Conservation (phyloP, 2,888 invertebrate genomes). For the Miltochrista miniata region DNA sequence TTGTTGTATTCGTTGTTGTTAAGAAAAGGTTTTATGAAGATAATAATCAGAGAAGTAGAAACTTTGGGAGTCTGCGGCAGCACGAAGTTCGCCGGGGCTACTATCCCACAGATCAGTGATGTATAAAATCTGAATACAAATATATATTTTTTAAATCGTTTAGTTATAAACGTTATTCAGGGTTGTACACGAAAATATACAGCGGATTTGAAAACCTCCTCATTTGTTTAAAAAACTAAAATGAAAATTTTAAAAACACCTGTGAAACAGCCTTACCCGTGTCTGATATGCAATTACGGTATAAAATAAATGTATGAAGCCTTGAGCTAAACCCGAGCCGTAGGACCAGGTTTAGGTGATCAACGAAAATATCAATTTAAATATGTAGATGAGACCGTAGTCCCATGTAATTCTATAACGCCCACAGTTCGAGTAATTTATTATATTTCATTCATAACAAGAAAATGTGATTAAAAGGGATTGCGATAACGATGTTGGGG, state of each 20-base stretch:
- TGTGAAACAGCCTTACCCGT: background rate
- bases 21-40: no score
- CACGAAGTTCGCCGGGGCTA: no score
- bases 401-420: conserved; percentile 8
- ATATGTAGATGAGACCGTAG: conserved; percentile 17
- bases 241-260: background rate
- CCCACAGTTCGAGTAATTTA: background rate
- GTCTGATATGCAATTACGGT: background rate
- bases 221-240: no score
- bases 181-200: no score
- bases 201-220: no score
- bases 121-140: no score
- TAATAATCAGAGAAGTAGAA: no score
- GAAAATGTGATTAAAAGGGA: background rate
- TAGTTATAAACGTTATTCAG: no score
- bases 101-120: no score
- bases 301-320: background rate
- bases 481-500: background rate
- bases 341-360: conserved; percentile 6
- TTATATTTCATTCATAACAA: background rate
- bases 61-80: no score
- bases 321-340: background rate
- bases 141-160: no score
- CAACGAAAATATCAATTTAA: conserved; percentile 17
- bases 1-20: no score